Evolutionary conservation across 2,113 vertebrate genomes (phyloP), one percentile per base, ranked within the genome.

Genomic region (Mormyrus iriodes): DNA sequence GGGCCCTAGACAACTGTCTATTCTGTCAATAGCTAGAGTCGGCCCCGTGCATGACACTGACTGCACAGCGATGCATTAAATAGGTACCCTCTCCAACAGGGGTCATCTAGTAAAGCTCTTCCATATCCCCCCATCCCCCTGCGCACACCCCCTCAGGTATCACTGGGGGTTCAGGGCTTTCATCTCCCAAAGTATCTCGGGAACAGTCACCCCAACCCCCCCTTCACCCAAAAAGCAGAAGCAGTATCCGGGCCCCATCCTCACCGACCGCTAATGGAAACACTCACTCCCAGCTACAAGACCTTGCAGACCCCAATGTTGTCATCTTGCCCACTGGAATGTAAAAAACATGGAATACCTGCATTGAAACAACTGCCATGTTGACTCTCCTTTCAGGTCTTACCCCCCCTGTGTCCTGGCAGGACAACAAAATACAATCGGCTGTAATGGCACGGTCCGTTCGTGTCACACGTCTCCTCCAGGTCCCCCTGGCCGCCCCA

Each of bases 251-350:
- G 49, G 49, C 53, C 6, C 39, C 79, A 31, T 27, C 79, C 93
- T 92, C 85, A 90, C 86, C 92, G 92, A 49, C 89, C 89, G 91
- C 92, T 94, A 93, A 95, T 94, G 94, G 93, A 93, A 84, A 58
- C 52, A 91, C 90, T 93, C 92, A 91, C 92, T 94, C 91, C 91
- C 89, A 92, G 91, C 90, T 91, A 93, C 92, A 92, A 82, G 91
- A 89, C 88, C 88, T 86, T 89, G 88, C 89, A 89, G 90, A 90
- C 91, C 93, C 90, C 89, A 92, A 89, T 89, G 89, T 89, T 90
- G 92, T 92, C 93, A 92, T 94, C 92, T 93, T 93, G 90, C 92
- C 92, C 92, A 94, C 88, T 93, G 93, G 92, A 94, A 94, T 88
- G 89, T 87, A 90, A 76, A 91, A 87, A 90, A 91, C 88, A 76